Conservation (phyloP, 2,888 invertebrate species). For the Lasioglossum marginatum region DNA sequence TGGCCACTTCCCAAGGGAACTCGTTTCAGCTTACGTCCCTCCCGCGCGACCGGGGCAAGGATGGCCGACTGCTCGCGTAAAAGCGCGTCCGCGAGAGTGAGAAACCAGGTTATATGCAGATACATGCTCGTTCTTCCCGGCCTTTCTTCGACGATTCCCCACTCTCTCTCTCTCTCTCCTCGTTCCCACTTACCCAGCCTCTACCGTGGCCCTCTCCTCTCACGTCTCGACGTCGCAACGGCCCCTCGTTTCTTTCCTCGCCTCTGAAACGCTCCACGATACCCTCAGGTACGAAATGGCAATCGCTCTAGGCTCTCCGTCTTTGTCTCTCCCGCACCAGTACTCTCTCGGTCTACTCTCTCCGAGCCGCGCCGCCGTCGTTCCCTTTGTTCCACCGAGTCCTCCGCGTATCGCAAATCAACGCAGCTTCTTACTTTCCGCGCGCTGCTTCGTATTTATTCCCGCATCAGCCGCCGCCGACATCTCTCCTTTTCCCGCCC, state of each 20-base stretch:
- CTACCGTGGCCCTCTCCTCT: not conserved
- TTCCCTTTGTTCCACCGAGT: slow-evolving; percentile 25
- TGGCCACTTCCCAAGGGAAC: slow-evolving; percentile 72
- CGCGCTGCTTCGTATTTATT: slow-evolving; percentile 22
- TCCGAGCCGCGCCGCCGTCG: not conserved
- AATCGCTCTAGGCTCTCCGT: slow-evolving; percentile 50
- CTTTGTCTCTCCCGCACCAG: slow-evolving; percentile 17
- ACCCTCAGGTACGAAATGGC: slow-evolving; percentile 59
- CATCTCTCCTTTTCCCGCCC: not conserved
- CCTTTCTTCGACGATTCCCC: slow-evolving; percentile 48
- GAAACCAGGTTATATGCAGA: slow-evolving; percentile 80
- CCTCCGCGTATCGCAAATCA: slow-evolving; percentile 51
- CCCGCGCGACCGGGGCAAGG: not conserved
- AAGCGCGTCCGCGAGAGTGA: slow-evolving; percentile 71
- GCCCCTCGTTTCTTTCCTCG: slow-evolving; percentile 50
- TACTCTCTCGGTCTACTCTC: not conserved
- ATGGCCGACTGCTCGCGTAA: slow-evolving; percentile 31
- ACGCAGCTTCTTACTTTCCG: slow-evolving; percentile 48
- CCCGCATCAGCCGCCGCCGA: slow-evolving; percentile 20
- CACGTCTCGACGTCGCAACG: not conserved
- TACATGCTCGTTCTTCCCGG: slow-evolving; percentile 62
- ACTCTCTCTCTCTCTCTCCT: not conserved
- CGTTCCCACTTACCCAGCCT: not conserved
- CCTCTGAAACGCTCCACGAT: slow-evolving; percentile 56
- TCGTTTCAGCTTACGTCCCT: slow-evolving; percentile 59